phyloP scores from a whole-genome alignment of 2,888 invertebrate species.

The Trissonchulus sp. region DNA sequence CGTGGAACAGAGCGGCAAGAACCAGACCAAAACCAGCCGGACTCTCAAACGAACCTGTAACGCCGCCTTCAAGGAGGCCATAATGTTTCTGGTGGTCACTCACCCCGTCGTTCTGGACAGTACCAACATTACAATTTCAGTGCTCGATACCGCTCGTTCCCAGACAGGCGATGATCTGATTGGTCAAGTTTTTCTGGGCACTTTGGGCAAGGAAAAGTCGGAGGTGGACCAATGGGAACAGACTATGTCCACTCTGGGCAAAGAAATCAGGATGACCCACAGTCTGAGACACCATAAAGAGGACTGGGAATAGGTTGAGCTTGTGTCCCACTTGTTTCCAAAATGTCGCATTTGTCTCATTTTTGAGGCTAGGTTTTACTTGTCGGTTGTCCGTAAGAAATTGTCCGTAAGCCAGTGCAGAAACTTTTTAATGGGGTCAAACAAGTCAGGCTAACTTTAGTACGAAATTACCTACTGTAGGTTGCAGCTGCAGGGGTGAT shows the following conservation, averaged over 20 bases:
- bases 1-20: constrained; percentile 48
- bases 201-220: constrained; percentile 52
- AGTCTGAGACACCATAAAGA: constrained; percentile 40
- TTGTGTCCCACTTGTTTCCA: no score
- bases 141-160: constrained; percentile 46
- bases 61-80: constrained; percentile 41
- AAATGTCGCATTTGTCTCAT: no score
- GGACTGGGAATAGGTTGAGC: background rate
- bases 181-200: constrained; percentile 51
- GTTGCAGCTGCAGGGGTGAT: no score
- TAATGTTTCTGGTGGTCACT: constrained; percentile 51
- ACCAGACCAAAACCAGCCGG: constrained; percentile 48
- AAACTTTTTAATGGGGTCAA: no score
- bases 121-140: constrained; percentile 52
- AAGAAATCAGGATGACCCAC: constrained; percentile 50
- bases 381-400: no score
- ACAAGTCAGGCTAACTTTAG: no score
- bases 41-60: constrained; percentile 41
- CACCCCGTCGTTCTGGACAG: constrained; percentile 50
- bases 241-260: constrained; percentile 51
- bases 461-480: no score
- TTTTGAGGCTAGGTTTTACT: no score
- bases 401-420: no score
- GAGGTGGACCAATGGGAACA: constrained; percentile 54
- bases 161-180: constrained; percentile 54